Conservation (phyloP, 1,140 invertebrate species). For the Tetramorium simillimum region DNA sequence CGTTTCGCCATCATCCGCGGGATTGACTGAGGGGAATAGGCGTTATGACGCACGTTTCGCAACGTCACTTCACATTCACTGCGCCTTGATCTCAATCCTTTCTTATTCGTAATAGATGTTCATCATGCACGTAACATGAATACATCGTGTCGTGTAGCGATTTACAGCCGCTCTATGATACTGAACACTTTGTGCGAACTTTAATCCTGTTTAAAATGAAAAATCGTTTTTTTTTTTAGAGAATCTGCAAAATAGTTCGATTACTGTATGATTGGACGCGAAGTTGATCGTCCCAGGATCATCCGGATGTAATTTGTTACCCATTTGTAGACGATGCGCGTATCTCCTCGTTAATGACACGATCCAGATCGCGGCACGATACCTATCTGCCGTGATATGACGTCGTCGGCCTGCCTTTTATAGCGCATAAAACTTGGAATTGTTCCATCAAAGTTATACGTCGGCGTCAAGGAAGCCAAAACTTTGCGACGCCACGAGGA, state of each 20-base stretch:
- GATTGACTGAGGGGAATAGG: neutral
- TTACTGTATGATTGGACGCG: neutral
- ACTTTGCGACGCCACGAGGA: constrained; percentile 47
- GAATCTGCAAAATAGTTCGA: neutral
- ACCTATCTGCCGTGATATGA: constrained; percentile 23
- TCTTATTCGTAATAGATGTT: constrained; percentile 19
- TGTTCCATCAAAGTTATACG: constrained; percentile 59
- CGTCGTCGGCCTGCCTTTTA: constrained; percentile 51
- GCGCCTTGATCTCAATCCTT: constrained; percentile 41
- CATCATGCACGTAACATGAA: neutral
- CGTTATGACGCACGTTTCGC: constrained; percentile 13
- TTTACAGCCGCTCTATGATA: neutral
- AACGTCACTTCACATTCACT: constrained; percentile 40
- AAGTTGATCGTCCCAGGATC: neutral
- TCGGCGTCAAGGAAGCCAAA: constrained; percentile 37
- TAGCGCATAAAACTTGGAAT: constrained; percentile 47
- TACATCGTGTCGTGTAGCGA: neutral
- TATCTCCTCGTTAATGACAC: constrained; percentile 36
- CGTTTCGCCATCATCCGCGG: constrained; percentile 27
- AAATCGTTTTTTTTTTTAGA: neutral
- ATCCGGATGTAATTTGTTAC: constrained; percentile 27
- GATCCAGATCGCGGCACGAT: constrained; percentile 30
- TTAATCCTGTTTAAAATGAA: neutral
- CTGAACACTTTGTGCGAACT: neutral
- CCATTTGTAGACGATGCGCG: neutral